A percentile compares a stretch with the other conserved stretches of the same genome.
Evolutionary conservation across 2,797 vertebrate genomes (phyloP).

Genomic region (Sebastes flavidus): DNA sequence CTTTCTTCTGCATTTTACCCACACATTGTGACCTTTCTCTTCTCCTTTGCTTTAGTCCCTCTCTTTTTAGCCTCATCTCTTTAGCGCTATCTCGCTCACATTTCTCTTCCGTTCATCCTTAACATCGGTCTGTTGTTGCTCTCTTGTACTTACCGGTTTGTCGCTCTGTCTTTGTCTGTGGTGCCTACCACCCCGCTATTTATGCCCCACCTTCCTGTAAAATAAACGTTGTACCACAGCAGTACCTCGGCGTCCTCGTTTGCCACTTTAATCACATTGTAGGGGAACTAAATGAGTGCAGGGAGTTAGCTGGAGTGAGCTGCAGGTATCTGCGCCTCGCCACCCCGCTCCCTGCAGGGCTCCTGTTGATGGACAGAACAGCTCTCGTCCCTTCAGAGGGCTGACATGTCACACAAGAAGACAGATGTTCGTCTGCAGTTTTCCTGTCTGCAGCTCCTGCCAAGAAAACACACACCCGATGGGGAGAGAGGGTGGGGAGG

Average conservation of each 20-base stretch:
- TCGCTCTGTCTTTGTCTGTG: not conserved
- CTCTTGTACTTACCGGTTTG: not conserved
- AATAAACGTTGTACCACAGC: slow-evolving; percentile 1
- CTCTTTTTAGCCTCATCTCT: not conserved
- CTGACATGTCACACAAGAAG: slow-evolving; percentile 60
- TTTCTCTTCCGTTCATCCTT: not conserved
- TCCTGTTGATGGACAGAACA: slow-evolving; percentile 60
- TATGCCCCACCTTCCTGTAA: not conserved
- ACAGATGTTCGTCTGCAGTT: slow-evolving; percentile 63
- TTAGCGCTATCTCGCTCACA: not conserved
- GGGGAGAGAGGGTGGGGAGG: not conserved
- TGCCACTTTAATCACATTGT: slow-evolving; percentile 38
- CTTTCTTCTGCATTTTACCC: slow-evolving; percentile 14
- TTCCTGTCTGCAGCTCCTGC: slow-evolving; percentile 48
- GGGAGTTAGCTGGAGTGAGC: slow-evolving; percentile 23
- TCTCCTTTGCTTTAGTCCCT: not conserved
- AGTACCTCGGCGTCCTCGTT: slow-evolving; percentile 29
- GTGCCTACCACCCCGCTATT: not conserved
- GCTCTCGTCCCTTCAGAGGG: slow-evolving; percentile 39
- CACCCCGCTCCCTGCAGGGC: slow-evolving; percentile 34
- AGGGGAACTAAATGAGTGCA: slow-evolving; percentile 34
- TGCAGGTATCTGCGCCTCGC: slow-evolving; percentile 22
- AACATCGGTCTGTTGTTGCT: not conserved
- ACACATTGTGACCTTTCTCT: slow-evolving; percentile 11
- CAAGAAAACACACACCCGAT: slow-evolving; percentile 38